Base-by-base conservation (phyloP, 2,113 vertebrate species). In the Gopherus flavomarginatus region DNA sequence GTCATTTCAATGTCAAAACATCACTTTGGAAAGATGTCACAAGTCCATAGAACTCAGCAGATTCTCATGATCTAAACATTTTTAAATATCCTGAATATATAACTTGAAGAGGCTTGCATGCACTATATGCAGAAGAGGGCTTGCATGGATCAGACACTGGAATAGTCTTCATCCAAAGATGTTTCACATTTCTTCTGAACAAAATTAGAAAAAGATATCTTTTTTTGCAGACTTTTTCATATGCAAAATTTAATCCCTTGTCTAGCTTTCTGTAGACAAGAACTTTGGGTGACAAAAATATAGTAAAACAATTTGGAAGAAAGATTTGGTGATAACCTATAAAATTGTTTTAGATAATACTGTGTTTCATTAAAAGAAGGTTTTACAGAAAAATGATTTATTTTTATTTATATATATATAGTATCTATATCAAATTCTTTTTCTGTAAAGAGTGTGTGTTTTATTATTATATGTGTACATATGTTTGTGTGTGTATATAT, bases 141-240 rank as follows among this genome's bases (percentile, higher is more conserved):
- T 83, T 69, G 13, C 1, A 14, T n/a, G 4, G 52, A 77, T 26
- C 5, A 17, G 2, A 4, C 47, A 38, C 1, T 3, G 8, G 21
- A 85, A 79, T 24, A 69, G 11, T 56, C 1, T 69, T 6, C n/a
- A 88, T 81, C 3, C 6, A 4, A 1, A 59, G 65, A 89, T 24
- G 11, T 54, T 83, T 9, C 35, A 90, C 2, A 38, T 26, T 82
- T 38, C 35, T 38, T 54, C 52, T 14, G 21, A 38, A 38, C 52
- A 82, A 38, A 69, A n/a, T 69, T 69, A 19, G 44, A 92, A 12
- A 8, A 53, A 90, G 54, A 94, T 47, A 38, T 12, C 47, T 6
- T 49, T 22, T 22, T 54, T 54, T 5, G 4, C 38, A 35, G 0
- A 1, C 2, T 22, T 77, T 24, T 62, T 62, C 5, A 1, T 2